Evolutionary conservation across 2,113 vertebrate species (phyloP).

Genomic region (Lepisosteus oculatus): DNA sequence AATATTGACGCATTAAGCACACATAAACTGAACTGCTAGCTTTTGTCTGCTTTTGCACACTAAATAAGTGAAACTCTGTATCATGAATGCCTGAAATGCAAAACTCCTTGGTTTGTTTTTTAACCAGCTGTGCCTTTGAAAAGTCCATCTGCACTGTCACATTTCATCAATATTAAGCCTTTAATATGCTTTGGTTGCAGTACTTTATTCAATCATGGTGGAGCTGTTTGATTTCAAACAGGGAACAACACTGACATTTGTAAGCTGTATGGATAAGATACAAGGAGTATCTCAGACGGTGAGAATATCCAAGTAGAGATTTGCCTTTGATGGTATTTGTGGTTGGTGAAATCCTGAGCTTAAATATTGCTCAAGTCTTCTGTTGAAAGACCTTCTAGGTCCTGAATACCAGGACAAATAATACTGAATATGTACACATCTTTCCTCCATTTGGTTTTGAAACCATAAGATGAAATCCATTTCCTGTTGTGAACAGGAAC

Average conservation of each 20-base stretch:
- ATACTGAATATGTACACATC: no score
- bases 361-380: neutral
- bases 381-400: neutral
- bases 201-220: neutral
- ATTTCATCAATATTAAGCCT: neutral
- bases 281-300: neutral
- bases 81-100: neutral
- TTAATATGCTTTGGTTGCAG: neutral
- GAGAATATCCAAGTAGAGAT: slow-evolving; percentile 4
- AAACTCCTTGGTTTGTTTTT: neutral
- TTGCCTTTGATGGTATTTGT: slow-evolving; percentile 2
- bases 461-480: no score
- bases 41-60: neutral
- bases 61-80: neutral
- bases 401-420: no score
- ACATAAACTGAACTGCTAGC: neutral
- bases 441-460: no score
- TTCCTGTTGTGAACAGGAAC: no score
- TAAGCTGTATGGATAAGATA: slow-evolving; percentile 2
- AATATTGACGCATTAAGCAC: neutral
- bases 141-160: neutral
- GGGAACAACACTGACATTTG: slow-evolving; percentile 10
- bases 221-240: slow-evolving; percentile 5
- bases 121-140: neutral
- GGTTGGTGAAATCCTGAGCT: neutral